phyloP scores from a whole-genome alignment of 2,113 vertebrate genomes.

The Rhea americana region DNA sequence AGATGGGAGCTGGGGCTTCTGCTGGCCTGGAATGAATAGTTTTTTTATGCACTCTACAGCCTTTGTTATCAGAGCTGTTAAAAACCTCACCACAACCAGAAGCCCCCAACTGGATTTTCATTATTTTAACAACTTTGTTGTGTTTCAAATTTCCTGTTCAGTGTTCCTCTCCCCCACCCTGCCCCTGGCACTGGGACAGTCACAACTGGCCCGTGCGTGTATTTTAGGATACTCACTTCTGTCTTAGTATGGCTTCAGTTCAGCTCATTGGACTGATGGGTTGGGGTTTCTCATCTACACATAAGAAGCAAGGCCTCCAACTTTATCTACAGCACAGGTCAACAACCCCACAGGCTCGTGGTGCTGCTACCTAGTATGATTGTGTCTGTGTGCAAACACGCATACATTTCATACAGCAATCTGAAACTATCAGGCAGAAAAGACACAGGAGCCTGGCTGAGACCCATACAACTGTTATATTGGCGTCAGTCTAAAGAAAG shows the following conservation, averaged over 20 bases:
- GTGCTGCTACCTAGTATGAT: background rate
- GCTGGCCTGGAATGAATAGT: background rate
- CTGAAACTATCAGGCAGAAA: slow-evolving; percentile 71
- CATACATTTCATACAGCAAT: slow-evolving; percentile 52
- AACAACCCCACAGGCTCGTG: background rate
- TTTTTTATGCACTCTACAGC: background rate
- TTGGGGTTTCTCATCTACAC: background rate
- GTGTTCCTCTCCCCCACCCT: background rate
- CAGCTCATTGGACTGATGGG: background rate
- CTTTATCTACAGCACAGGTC: background rate
- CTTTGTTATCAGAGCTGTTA: background rate
- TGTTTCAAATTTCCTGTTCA: background rate
- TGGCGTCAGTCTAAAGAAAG: slow-evolving; percentile 72
- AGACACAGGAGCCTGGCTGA: slow-evolving; percentile 76
- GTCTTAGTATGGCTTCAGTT: background rate
- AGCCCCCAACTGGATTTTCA: background rate
- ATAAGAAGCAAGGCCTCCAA: background rate
- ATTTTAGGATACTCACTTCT: background rate
- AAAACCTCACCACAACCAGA: background rate
- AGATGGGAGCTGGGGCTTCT: background rate
- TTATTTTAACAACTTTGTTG: background rate
- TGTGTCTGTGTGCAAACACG: slow-evolving; percentile 40
- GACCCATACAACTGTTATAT: slow-evolving; percentile 68
- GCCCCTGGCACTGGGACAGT: background rate
- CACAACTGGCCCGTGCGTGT: background rate